Base-by-base conservation (phyloP, 2,888 invertebrate species). In the Rutpela maculata region DNA sequence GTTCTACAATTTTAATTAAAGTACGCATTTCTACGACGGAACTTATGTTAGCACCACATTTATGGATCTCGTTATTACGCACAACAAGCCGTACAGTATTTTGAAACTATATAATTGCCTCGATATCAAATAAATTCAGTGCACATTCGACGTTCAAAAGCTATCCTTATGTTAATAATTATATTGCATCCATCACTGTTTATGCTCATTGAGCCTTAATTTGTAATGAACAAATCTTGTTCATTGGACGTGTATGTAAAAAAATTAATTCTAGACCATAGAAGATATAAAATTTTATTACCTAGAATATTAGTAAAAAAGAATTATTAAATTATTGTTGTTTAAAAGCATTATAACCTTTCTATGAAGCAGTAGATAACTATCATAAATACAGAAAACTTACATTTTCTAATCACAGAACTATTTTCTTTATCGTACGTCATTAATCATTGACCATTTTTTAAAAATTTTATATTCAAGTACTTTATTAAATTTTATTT, bases 1-100 rank as follows among this genome's bases (percentile, higher is more conserved):
- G 82, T 77, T 78, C 78, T 77, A 75, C 81, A 73, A 83, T 82
- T 84, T 84, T 84, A 84, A 84, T 83, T 84, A 82, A 81, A 82
- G 76, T 77, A 72, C 50, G 78, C 77, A 80, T 77, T 79, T 78
- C 75, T 78, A 71, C 76, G 75, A 72, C 75, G 68, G 75, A 63
- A 78, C 75, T 75, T 75, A 65, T 76, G 78, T 76, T 78, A 43
- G 75, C 72, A 62, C 69, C 59, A 73, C 81, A 81, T 81, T 81
- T 79, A 78, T 81, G 76, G 78, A 70, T 59, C 76, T 81, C 78
- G 78, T 81, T 81, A 79, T 75, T 79, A 81, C 81, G 79, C 81
- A 76, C 75, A 63, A 80, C 80, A 80, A 78, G 73, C 63, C 68
- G 67, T 75, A 70, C 71, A 74, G 75, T 68, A 73, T 76, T 75